Evolutionary conservation across 2,797 vertebrate species (phyloP).

Genomic region (Tinamus major): DNA sequence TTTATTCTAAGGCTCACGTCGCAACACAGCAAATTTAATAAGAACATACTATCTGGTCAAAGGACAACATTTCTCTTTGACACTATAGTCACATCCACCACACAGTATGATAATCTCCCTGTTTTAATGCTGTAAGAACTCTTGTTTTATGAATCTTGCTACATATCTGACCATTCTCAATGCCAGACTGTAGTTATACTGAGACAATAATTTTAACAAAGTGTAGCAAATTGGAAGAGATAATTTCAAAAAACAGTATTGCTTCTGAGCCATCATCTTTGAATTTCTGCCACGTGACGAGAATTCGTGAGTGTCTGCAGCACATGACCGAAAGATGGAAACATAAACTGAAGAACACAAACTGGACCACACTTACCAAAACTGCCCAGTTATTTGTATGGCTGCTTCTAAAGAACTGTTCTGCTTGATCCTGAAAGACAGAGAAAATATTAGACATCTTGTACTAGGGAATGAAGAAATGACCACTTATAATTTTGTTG

Average conservation of each 20-base stretch:
- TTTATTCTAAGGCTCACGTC: neutral
- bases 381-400: conserved; percentile 99
- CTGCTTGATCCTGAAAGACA: conserved; percentile 80
- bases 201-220: neutral
- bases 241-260: neutral
- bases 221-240: neutral
- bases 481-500: accelerated
- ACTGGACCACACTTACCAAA: conserved; percentile 84
- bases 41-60: neutral
- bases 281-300: neutral
- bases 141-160: neutral
- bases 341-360: neutral
- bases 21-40: neutral
- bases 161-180: accelerated
- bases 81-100: neutral
- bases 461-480: neutral
- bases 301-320: neutral
- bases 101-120: neutral
- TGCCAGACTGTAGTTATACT: neutral
- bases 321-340: neutral
- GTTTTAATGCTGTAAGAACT: neutral
- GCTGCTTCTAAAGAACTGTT: conserved; percentile 91
- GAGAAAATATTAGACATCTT: neutral
- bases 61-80: neutral
- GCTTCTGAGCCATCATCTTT: neutral